Conservation (phyloP, 2,888 invertebrate species). For the Conomelus anceps region DNA sequence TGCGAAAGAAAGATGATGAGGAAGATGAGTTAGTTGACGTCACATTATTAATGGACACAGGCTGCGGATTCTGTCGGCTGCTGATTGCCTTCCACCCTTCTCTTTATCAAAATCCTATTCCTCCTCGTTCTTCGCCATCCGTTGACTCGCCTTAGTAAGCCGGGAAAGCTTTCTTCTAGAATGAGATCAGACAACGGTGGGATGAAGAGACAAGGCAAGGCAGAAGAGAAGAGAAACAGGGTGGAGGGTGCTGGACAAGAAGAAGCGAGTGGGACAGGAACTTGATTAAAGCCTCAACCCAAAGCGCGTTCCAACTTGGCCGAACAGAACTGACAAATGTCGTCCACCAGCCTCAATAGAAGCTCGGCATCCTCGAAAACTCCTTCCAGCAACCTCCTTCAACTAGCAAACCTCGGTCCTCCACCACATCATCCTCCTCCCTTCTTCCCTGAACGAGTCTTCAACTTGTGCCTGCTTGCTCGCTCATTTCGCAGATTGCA, state of each 20-base stretch:
- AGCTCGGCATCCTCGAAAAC: neutral
- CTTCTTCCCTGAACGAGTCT: neutral
- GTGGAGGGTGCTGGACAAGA: slow-evolving; percentile 1
- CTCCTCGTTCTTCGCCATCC: neutral
- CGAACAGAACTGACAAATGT: neutral
- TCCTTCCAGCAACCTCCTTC: neutral
- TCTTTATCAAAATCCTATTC: neutral
- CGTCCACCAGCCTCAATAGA: neutral
- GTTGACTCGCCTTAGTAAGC: neutral
- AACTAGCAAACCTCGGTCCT: neutral
- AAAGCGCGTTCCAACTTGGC: neutral
- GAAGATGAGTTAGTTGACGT: too few species aligned
- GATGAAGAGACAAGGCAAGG: neutral
- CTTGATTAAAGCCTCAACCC: neutral
- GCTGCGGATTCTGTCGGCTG: too few species aligned
- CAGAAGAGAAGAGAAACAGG: neutral
- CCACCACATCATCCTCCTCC: neutral
- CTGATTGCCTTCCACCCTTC: neutral
- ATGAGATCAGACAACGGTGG: neutral
- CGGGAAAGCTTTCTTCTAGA: neutral
- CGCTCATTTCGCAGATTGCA: neutral
- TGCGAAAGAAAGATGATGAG: too few species aligned
- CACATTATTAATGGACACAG: too few species aligned
- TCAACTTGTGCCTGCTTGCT: neutral
- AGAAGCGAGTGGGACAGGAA: neutral